phyloP scores from a whole-genome alignment of 2,888 invertebrate genomes.

The Stenodera caucasica region DNA sequence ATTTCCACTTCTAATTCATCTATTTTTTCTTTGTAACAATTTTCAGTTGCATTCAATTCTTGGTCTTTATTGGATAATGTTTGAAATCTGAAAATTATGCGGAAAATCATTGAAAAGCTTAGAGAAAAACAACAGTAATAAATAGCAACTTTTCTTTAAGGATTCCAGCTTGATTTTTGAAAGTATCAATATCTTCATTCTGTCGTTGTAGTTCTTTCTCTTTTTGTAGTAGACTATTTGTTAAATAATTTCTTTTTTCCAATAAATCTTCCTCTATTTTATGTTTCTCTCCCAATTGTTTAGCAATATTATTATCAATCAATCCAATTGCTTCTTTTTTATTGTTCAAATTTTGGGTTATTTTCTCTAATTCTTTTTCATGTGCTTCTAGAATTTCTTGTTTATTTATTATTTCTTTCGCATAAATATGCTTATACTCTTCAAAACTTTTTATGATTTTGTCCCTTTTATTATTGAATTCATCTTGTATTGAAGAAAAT shows the following conservation, averaged over 20 bases:
- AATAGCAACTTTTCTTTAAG: not conserved
- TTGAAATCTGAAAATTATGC: not conserved
- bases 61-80: not conserved
- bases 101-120: not conserved
- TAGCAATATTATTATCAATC: not conserved
- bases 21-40: not conserved
- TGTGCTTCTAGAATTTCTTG: slow-evolving; percentile 64
- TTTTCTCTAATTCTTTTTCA: slow-evolving; percentile 60
- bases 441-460: not conserved
- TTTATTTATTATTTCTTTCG: not conserved
- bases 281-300: not conserved
- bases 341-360: slow-evolving; percentile 30
- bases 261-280: not conserved
- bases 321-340: not conserved
- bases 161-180: not conserved
- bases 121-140: not conserved
- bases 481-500: too few relatives aligned
- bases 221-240: not conserved
- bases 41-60: not conserved
- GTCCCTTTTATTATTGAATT: not conserved
- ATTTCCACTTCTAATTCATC: not conserved
- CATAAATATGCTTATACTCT: not conserved
- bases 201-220: not conserved
- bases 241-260: not conserved
- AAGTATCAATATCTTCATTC: not conserved